These are phyloP conservation scores for Pterocles orientalis DNA, from an alignment of 2,113 vertebrate species.

Conservation along the genomic window DNA sequence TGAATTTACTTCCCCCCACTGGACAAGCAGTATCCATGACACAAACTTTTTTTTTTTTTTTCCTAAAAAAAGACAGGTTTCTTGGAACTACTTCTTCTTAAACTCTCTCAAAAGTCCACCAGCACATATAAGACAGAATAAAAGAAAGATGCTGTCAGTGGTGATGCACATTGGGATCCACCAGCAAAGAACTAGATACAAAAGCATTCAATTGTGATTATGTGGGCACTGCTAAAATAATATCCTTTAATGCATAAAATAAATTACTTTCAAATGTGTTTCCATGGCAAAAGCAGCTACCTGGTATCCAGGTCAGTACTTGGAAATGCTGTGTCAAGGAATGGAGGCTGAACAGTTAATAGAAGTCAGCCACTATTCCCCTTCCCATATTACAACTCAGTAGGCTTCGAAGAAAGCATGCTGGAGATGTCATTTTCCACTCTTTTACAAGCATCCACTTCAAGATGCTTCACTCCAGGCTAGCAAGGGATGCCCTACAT, in stretches of 20 bases:
- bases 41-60: background rate
- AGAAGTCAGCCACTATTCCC: background rate
- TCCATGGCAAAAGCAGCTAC: background rate
- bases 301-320: background rate
- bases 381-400: background rate
- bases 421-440: background rate
- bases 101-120: background rate
- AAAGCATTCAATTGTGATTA: background rate
- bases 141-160: background rate
- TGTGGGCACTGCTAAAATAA: background rate
- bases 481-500: background rate
- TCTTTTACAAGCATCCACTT: background rate
- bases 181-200: background rate
- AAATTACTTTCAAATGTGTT: background rate
- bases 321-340: background rate
- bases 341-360: background rate
- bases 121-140: background rate
- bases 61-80: background rate
- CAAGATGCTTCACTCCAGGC: background rate
- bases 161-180: background rate
- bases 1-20: background rate
- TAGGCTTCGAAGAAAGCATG: background rate
- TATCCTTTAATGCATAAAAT: background rate
- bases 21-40: background rate
- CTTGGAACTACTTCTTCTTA: conserved; percentile 5